Evolutionary conservation across 1,140 invertebrate species (phyloP).

Genomic region (Lamellibrachia luymesi): DNA sequence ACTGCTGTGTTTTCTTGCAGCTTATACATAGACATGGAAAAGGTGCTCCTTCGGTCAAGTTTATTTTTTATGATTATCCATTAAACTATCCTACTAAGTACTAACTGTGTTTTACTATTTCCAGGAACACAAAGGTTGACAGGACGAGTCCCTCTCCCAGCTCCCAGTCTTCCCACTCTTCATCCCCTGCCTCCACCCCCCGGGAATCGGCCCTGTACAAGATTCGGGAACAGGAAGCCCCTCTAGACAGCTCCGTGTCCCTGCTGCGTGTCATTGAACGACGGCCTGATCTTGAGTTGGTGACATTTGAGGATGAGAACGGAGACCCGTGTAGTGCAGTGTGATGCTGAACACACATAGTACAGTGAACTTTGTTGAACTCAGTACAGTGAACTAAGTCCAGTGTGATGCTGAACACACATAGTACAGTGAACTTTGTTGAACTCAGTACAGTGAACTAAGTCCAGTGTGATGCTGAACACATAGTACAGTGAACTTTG

Average conservation of each 20-base stretch:
- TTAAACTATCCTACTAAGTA: background rate
- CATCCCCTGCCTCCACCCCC: background rate
- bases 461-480: too few species aligned
- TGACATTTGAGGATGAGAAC: conserved; percentile 17
- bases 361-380: too few species aligned
- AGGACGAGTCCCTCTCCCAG: background rate
- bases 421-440: background rate
- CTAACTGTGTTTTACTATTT: background rate
- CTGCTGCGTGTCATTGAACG: background rate
- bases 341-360: background rate
- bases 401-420: background rate
- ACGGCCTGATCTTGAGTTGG: background rate
- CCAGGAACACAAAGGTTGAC: background rate
- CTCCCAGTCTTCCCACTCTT: background rate
- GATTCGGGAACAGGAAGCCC: background rate
- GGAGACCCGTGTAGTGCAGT: conserved; percentile 22
- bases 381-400: background rate
- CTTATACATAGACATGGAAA: background rate
- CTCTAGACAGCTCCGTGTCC: background rate
- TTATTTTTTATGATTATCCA: background rate
- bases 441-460: background rate
- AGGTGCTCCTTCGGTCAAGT: background rate
- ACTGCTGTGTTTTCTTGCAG: background rate
- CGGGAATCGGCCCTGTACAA: background rate
- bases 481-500: too few species aligned